Evolutionary conservation across 2,113 vertebrate species (phyloP), one percentile per base, ranked within the genome.

Genomic region (Strix uralensis): DNA sequence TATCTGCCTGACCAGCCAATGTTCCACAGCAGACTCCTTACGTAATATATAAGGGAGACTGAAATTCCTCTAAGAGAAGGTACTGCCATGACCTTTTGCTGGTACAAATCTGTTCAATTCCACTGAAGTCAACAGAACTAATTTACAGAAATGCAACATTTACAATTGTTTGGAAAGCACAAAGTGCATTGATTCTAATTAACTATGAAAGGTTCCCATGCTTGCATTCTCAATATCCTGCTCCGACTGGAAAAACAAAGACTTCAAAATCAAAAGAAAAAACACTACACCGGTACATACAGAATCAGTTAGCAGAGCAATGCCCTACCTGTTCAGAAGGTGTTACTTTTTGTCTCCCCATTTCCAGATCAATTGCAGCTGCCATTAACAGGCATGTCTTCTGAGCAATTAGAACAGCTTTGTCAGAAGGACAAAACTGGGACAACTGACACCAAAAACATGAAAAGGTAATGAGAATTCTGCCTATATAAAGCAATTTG

Each of bases 381-480:
- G 98, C 98, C 98, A 99, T 98, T 46, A 99, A 96, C 93, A 99
- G 98, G 92, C 99, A 99, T 1, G 98, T 99, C 98, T 98, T 99
- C 98, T 99, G 99, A 79, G 98, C 97, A 97, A 99, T 96, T 47
- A 99, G 95, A 94, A 99, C 91, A 23, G 97, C 97, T 96, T 98
- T 98, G 96, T 99, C 98, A 83, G 97, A 94, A 86, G 98, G 98
- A 92, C 99, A 99, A 95, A 99, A 97, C 97, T 98, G 98, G 94
- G 98, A 99, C 82, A 99, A 95, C 99, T 99, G 90, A 91, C 97
- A 97, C 72, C 85, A 97, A 92, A 97, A 93, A 87, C 4, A 71
- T 65, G 63, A 97, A 63, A 91, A 96, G 20, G 75, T 90, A 44
- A 62, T 90, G 80, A 96, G 44, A 96, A 97, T 83, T 91, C 67